Base-by-base conservation (phyloP, 2,888 invertebrate species). In the Hesperia comma region DNA sequence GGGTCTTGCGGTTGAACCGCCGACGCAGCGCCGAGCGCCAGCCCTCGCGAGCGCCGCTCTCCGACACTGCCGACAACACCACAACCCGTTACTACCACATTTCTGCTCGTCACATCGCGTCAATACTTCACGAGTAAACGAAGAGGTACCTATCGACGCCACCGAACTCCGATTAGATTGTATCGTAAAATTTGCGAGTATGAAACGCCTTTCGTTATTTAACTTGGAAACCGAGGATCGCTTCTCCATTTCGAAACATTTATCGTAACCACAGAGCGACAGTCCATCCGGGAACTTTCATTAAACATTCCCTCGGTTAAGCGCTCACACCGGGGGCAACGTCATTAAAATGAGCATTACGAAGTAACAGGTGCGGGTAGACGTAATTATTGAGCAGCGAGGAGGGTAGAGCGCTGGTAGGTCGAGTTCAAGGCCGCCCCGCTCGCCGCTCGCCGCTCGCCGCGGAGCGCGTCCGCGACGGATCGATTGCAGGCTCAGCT, bases 1-100 rank as follows among this genome's bases (percentile, higher is more conserved):
- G 90, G 70, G 94, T 95, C 88, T 95, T 96, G 77, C 94, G 94
- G 69, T 95, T 96, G 77, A 95, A 94, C 72, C 93, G 93, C 32
- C 93, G 86, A 5, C 86, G 88, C 70, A 94, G 84, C 56, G 82
- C 83, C 15, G 87, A 82, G 68, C 85, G 82, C 86, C 90, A 90
- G 17, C 87, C 85, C 68, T 81, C 84, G 63, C 85, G 82, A 17
- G 82, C 74, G 33, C 80, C 79, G 49, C 79, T 84, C 68, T 93
- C 93, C 14, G 93, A 83, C 74, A 95, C 95, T 95, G 43, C 4
- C 17, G 46, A 41, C 40, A 69, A 51, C 43, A 53, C 14, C 21
- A 43, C 21, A 26, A 2, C 12, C 32, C 15, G 8, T 37, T 37
- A 58, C 15, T 2, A 41, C 41, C 4, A 15, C 53, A n/a, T 6